phyloP scores from a whole-genome alignment of 2,888 invertebrate genomes.

The Oscheius sp. region DNA sequence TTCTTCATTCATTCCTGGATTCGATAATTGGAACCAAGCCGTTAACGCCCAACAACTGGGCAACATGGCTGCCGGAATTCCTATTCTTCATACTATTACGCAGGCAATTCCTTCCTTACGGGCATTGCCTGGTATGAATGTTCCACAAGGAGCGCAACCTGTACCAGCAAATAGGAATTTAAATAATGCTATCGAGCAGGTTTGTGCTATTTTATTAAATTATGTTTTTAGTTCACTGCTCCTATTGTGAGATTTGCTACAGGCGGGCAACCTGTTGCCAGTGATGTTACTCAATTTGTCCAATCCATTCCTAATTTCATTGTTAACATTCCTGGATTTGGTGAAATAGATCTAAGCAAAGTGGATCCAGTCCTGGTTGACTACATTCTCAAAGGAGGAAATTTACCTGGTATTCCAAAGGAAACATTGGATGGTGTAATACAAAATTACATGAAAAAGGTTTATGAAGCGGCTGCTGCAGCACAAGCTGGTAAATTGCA shows the following conservation, averaged over 20 bases:
- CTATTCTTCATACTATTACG: slow-evolving; percentile 52
- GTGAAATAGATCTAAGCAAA: slow-evolving; percentile 65
- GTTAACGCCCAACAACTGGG: slow-evolving; percentile 13
- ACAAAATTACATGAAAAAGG: slow-evolving; percentile 58
- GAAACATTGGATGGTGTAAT: slow-evolving; percentile 62
- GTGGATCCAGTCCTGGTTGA: slow-evolving; percentile 62
- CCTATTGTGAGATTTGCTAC: slow-evolving; percentile 62
- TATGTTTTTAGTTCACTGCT: slow-evolving; percentile 49
- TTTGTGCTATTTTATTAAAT: not conserved
- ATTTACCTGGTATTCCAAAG: slow-evolving; percentile 66
- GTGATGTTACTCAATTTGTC: slow-evolving; percentile 59
- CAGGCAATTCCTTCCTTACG: slow-evolving; percentile 56
- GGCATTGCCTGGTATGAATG: slow-evolving; percentile 50
- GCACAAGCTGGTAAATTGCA: slow-evolving; percentile 41
- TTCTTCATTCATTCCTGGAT: slow-evolving; percentile 51
- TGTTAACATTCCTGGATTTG: slow-evolving; percentile 67
- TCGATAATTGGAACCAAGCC: slow-evolving; percentile 23
- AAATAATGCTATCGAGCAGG: slow-evolving; percentile 57
- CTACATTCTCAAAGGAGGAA: slow-evolving; percentile 67
- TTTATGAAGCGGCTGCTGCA: slow-evolving; percentile 60
- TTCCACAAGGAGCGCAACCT: slow-evolving; percentile 33
- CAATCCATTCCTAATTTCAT: slow-evolving; percentile 65
- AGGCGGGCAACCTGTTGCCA: slow-evolving; percentile 50
- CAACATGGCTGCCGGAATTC: slow-evolving; percentile 33
- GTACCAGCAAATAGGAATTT: slow-evolving; percentile 40